phyloP scores from a whole-genome alignment of 2,797 vertebrate genomes.

The Odontamblyopus rebecca region DNA sequence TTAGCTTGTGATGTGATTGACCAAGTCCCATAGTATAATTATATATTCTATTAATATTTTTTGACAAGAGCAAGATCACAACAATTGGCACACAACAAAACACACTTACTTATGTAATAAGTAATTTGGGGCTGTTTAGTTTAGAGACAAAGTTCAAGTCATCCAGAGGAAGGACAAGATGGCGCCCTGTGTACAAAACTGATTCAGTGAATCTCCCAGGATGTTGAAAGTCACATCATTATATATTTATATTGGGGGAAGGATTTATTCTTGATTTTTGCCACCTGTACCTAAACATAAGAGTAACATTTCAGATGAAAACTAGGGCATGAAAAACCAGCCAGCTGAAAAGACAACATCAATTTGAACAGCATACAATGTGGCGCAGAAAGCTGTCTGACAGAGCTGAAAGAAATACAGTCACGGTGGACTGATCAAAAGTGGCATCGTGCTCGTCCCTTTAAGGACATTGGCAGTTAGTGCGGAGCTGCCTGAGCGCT shows the following conservation, averaged over 20 bases:
- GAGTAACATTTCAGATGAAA: neutral
- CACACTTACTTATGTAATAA: no score
- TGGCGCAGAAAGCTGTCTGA: conserved; percentile 35
- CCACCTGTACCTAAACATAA: neutral
- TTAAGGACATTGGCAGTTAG: conserved; percentile 72
- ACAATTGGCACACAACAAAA: no score
- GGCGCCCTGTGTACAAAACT: no score
- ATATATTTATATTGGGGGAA: neutral
- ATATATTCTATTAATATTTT: no score
- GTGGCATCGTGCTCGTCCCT: conserved; percentile 66
- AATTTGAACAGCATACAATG: conserved; percentile 20
- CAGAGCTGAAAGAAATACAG: conserved; percentile 47
- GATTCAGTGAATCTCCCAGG: neutral
- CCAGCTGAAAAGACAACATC: conserved; percentile 23
- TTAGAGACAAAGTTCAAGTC: no score
- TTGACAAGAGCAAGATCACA: no score
- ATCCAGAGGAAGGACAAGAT: no score
- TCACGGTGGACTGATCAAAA: conserved; percentile 69
- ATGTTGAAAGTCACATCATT: neutral
- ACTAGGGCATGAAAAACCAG: conserved; percentile 4
- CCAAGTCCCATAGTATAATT: neutral
- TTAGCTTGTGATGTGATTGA: neutral
- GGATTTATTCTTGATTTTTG: neutral
- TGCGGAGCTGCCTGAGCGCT: conserved; percentile 61
- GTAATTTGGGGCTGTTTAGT: no score